These are phyloP conservation scores for Oxycera nigricornis DNA, from an alignment of 2,888 invertebrate species.

Conservation along the genomic window DNA sequence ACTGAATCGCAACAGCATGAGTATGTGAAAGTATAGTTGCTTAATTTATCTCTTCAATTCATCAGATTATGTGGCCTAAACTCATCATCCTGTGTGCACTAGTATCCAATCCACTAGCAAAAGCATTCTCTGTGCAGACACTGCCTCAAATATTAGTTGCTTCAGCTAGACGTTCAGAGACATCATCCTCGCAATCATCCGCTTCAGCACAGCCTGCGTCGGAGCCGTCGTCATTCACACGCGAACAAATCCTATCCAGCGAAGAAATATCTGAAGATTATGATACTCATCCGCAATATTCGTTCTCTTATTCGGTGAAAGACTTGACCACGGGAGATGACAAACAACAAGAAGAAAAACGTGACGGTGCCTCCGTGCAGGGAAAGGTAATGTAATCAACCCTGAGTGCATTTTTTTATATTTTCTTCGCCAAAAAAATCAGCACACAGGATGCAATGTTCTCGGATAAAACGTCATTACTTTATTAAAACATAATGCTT, in stretches of 20 bases:
- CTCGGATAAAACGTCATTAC: no score
- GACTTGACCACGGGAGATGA: conserved; percentile 52
- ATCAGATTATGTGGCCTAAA: background rate
- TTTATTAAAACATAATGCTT: no score
- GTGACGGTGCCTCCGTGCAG: conserved; percentile 51
- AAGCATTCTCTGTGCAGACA: conserved; percentile 9
- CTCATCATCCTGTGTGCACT: background rate
- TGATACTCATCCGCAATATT: conserved; percentile 50
- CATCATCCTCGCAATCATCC: conserved; percentile 8
- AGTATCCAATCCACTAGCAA: background rate
- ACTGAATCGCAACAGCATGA: no score
- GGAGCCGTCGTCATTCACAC: background rate
- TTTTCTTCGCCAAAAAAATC: background rate
- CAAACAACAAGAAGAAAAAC: conserved; percentile 52
- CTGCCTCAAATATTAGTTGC: conserved; percentile 18
- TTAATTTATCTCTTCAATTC: background rate
- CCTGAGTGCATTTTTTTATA: background rate
- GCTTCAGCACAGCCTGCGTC: conserved; percentile 1
- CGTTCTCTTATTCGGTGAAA: conserved; percentile 51
- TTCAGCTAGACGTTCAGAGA: conserved; percentile 18
- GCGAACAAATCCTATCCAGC: background rate
- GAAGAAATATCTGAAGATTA: conserved; percentile 49
- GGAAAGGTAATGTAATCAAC: conserved; percentile 48
- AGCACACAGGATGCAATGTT: background rate
- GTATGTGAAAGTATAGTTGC: background rate